Percentiles rank a stretch among this genome's conserved stretches.
These are phyloP conservation scores for Myotis pilosus DNA, from an alignment of 2,797 vertebrate genomes.

Conservation along the genomic window DNA sequence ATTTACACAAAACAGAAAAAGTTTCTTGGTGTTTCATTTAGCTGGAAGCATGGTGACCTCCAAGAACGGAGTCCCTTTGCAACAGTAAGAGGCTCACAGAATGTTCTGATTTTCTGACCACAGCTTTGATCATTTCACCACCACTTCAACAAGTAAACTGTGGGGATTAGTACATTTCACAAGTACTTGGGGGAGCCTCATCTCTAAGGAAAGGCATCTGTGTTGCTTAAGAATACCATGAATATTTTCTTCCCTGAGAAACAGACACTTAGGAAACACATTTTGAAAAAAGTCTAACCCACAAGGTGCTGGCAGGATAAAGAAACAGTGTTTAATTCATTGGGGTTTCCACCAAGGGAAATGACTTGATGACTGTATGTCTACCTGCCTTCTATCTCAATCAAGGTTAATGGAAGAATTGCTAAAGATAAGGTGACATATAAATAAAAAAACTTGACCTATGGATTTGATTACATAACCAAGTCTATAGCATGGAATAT, in stretches of 20 bases:
- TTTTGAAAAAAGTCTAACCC: constrained; percentile 48
- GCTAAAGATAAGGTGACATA: neutral
- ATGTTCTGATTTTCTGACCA: constrained; percentile 55
- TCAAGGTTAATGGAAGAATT: neutral
- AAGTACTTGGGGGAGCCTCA: constrained; percentile 57
- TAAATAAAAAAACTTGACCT: neutral
- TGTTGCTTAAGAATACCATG: constrained; percentile 64
- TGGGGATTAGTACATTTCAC: constrained; percentile 64
- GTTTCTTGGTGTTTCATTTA: constrained; percentile 52
- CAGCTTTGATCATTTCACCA: constrained; percentile 64
- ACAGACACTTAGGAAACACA: constrained; percentile 41
- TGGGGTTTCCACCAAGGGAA: constrained; percentile 38
- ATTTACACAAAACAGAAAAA: constrained; percentile 31
- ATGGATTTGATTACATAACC: neutral
- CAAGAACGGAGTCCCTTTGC: constrained; percentile 43
- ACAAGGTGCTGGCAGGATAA: constrained; percentile 12
- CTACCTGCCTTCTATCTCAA: neutral
- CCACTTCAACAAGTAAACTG: constrained; percentile 64
- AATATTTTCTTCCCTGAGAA: constrained; percentile 54
- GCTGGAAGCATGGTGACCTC: constrained; percentile 19
- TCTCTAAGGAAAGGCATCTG: constrained; percentile 30
- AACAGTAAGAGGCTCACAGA: constrained; percentile 50
- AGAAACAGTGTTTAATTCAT: constrained; percentile 28
- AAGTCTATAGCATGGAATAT: neutral
- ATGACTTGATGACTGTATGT: neutral